These are phyloP conservation scores for Scolopax bukidnonensis DNA, from an alignment of 2,797 vertebrate genomes.

Conservation along the genomic window DNA sequence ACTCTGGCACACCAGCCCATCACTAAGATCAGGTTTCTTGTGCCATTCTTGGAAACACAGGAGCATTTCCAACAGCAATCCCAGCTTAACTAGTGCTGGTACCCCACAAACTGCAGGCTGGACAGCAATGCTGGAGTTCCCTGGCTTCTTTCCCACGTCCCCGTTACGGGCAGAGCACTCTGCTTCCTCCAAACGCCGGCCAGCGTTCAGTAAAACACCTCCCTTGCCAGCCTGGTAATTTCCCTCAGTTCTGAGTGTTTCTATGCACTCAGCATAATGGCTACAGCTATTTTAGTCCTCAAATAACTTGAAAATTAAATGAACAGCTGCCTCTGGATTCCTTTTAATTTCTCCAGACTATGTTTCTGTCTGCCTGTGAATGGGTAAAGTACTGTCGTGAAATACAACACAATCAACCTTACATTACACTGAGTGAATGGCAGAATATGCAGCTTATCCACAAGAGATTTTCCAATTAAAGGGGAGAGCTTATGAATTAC, in stretches of 20 bases:
- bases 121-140: neutral
- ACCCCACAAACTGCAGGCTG: neutral
- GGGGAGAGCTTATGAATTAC: conserved; percentile 51
- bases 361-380: conserved; percentile 5
- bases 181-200: neutral
- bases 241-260: neutral
- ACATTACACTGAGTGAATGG: conserved; percentile 41
- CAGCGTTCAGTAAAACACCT: neutral
- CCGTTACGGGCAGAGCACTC: neutral
- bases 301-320: conserved; percentile 60
- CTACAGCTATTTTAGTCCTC: conserved; percentile 40
- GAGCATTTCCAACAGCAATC: neutral
- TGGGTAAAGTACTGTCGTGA: neutral
- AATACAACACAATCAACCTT: conserved; percentile 38
- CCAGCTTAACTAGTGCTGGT: neutral
- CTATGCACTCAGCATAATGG: conserved; percentile 2
- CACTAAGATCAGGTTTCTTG: neutral
- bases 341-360: conserved; percentile 44
- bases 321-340: conserved; percentile 50
- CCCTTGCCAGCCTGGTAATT: neutral
- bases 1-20: neutral
- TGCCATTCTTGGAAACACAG: neutral
- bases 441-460: conserved; percentile 50
- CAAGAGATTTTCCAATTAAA: conserved; percentile 66
- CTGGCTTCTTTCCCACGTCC: neutral